Evolutionary conservation across 2,113 vertebrate genomes (phyloP), one percentile per base, ranked within the genome.

Genomic region (Malaclemys terrapin): DNA sequence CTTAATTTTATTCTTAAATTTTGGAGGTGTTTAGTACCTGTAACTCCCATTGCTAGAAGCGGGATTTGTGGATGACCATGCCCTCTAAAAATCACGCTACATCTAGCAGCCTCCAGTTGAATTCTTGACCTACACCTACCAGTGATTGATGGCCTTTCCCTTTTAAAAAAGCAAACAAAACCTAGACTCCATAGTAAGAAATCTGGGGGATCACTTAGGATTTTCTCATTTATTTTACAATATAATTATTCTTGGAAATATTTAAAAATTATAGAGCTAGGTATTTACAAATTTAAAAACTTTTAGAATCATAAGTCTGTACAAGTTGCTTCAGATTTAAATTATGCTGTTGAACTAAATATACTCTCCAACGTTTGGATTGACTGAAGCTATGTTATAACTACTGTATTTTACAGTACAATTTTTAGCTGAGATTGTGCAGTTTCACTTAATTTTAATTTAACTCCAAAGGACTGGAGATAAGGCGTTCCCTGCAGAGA

Each of bases 401-500:
- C 92, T 95, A 88, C 88, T 82, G 31, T 65, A 85, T 93, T 82
- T 89, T 13, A 10, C 1, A 3, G 79, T 91, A 90, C 92, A 91
- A 72, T 57, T 96, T 96, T 97, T 91, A 95, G 92, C 93, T 89
- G 96, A 93, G 97, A 86, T 89, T 88, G 89, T 25, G 5, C 52
- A 49, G 59, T 95, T 96, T 97, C 89, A 94, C 91, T 97, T 97
- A 95, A 95, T 94, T 95, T 89, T 97, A 93, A 96, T 97, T 96
- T 95, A 97, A 96, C 96, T 49, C 10, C 4, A 72, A 29, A 54
- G 94, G 92, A 91, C 56, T 90, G 80, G 86, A 94, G 93, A 91
- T 95, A 0, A 0, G 14, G 8, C 75, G 27, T 95, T 97, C 97
- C 94, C 91, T n/a, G 85, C 85, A 53, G 96, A 92, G 80, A 0